A percentile compares a stretch with the other conserved stretches of the same genome.
Evolutionary conservation across 23 tunicate genomes (phyloP).

Genomic region (Clavelina lepadiformis): DNA sequence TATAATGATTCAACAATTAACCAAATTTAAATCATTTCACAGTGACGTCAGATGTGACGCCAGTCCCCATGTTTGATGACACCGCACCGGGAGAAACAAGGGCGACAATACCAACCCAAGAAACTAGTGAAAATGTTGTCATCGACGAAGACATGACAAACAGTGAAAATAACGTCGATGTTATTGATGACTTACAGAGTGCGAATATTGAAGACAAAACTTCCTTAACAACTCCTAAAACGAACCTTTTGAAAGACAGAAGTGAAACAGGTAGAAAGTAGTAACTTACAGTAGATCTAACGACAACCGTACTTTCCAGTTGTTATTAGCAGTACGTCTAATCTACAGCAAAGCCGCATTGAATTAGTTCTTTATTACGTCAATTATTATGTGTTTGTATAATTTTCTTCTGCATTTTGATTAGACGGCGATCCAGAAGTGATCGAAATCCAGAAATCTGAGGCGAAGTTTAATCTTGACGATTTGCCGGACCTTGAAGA

Average conservation of each 20-base stretch:
- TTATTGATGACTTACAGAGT: slow-evolving; percentile 1
- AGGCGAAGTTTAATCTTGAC: slow-evolving; percentile 55
- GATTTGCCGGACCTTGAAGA: slow-evolving; percentile 99
- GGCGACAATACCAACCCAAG: not conserved
- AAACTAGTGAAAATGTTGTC: too few species aligned
- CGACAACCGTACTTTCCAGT: too few species aligned
- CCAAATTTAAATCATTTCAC: not conserved
- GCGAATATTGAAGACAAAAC: too few species aligned
- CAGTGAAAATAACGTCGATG: not conserved
- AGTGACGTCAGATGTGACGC: slow-evolving; percentile 37
- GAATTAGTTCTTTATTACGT: too few species aligned
- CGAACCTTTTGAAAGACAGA: too few species aligned
- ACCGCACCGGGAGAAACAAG: slow-evolving; percentile 4
- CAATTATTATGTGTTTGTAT: too few species aligned
- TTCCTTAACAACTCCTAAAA: too few species aligned
- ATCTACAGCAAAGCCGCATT: too few species aligned
- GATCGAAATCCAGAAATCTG: not conserved
- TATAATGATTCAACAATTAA: not conserved
- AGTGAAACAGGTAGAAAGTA: too few species aligned
- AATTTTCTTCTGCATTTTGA: too few species aligned
- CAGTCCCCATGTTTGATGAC: slow-evolving; percentile 51
- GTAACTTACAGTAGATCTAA: too few species aligned
- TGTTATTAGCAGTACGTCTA: too few species aligned
- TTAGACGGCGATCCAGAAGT: slow-evolving; percentile 2
- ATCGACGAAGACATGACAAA: not conserved